These are phyloP conservation scores for Tinea pellionella DNA, from an alignment of 2,888 invertebrate species.

Conservation along the genomic window DNA sequence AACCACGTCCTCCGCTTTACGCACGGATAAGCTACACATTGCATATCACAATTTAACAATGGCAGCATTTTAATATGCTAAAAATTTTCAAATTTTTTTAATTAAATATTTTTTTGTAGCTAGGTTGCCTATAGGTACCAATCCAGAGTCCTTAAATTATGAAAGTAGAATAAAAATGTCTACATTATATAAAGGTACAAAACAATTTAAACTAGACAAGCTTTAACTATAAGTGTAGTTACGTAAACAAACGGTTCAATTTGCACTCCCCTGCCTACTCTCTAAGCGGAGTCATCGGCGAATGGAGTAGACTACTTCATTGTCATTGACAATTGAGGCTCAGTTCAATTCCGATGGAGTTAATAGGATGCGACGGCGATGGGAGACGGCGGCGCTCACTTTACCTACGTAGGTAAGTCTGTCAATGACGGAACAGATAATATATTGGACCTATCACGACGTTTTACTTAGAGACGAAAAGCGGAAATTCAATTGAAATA, in stretches of 20 bases:
- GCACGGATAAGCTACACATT: too few species aligned
- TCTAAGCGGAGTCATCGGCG: constrained; percentile 29
- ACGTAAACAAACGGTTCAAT: constrained; percentile 25
- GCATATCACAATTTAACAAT: too few species aligned
- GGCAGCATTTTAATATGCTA: too few species aligned
- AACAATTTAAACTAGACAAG: constrained; percentile 17
- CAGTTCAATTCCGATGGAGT: constrained; percentile 25
- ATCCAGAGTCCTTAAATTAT: too few species aligned
- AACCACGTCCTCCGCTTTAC: too few species aligned
- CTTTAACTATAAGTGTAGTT: not conserved
- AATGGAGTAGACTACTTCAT: constrained; percentile 34
- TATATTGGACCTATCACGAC: not conserved
- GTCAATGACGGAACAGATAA: not conserved
- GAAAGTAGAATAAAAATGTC: too few species aligned
- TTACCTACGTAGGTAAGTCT: constrained; percentile 13
- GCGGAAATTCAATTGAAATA: too few species aligned
- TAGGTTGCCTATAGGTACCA: too few species aligned
- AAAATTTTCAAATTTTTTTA: too few species aligned
- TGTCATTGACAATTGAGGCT: constrained; percentile 33
- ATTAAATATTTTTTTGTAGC: too few species aligned
- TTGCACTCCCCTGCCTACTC: constrained; percentile 31
- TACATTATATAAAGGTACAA: constrained; percentile 18
- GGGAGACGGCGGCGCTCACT: constrained; percentile 21
- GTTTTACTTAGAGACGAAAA: not conserved
- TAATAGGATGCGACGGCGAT: constrained; percentile 30